Evolutionary conservation across 1,140 invertebrate genomes (phyloP), one percentile per base, ranked within the genome.

Genomic region (Drosophila yakuba): DNA sequence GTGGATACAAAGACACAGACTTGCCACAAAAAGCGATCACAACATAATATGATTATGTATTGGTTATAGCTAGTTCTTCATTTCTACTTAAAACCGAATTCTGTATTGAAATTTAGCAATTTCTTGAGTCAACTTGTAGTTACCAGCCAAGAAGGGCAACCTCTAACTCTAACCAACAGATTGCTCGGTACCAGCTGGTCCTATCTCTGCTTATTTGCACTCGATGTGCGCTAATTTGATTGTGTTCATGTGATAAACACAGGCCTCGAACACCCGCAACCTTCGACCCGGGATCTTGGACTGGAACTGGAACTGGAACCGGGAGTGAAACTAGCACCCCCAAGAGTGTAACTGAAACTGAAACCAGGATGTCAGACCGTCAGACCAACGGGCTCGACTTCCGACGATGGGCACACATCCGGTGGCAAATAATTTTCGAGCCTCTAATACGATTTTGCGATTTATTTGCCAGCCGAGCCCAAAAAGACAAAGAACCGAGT

Each of bases 201-300:
- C 84, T 89, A 80, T 90, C 85, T 84, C 66, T 41, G 69, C 77
- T 69, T 80, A 90, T 90, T 89, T 90, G 85, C 79, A 90, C 85
- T 90, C 84, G 77, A 84, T 84, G 85, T 84, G 84, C 85, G 84
- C 84, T 89, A 89, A 89, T 89, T 89, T 89, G 84, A 89, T 89
- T 89, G 84, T 80, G 85, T 90, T 89, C 84, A 82, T 84, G 85
- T 57, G 84, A 89, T 89, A 89, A 89, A 84, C 66, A 84, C 73
- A 78, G 74, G 52, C 58, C 81, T 61, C 51, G 72, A 62, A 50
- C 41, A 15, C 6, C 47, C 2, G 3, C 1, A 10, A 10, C 43
- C 43, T 45, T 15, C 3, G 8, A 17, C 41, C 20, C 32, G 10
- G 51, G 51, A 56, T 71, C 68, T 71, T 20, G n/a, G 4, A 23